Evolutionary conservation across 2,888 invertebrate species (phyloP), one percentile per base, ranked within the genome.

Genomic region (Harpalus rufipes): DNA sequence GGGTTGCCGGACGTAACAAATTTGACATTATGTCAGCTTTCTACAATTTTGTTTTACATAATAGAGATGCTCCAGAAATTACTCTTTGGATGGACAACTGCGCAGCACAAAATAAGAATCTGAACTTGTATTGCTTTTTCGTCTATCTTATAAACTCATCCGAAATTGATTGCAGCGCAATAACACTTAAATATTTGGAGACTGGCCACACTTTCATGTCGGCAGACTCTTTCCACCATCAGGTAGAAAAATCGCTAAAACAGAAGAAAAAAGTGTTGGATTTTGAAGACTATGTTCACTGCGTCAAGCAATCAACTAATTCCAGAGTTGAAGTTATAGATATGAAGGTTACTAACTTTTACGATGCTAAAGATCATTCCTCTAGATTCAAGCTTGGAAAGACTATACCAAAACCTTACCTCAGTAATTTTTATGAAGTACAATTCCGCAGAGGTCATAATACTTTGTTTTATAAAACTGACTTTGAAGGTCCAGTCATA

Each of bases 151-250:
- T 87, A 16, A 87, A 87, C 74, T 80, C 51, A 21, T 16, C 74
- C 12, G 74, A 84, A 72, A 41, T 86, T 16, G 65, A 41, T 51
- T 84, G 18, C 61, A 44, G 86, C 21, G 72, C 10, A 39, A 32
- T 87, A 14, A 59, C 63, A 63, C 44, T 86, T n/a, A 87, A 86
- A 85, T 89, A 87, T 85, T 86, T 89, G 74, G 87, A 88, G 84
- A 82, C 84, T 44, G 88, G 88, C 44, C 44, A 89, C 61, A 88
- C 88, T 59, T 89, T 88, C 65, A 89, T 89, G 88, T 87, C 88
- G 79, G 88, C 88, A 16, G 89, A 89, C 85, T 87, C 87, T 78
- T 89, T 89, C 85, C 89, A 89, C 85, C 88, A 89, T 83, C 86
- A 87, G 85, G 88, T 89, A n/a, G 88, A 89, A 84, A 79, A 74